Conservation (phyloP, 2,888 invertebrate species). For the Gnatocerus cornutus region DNA sequence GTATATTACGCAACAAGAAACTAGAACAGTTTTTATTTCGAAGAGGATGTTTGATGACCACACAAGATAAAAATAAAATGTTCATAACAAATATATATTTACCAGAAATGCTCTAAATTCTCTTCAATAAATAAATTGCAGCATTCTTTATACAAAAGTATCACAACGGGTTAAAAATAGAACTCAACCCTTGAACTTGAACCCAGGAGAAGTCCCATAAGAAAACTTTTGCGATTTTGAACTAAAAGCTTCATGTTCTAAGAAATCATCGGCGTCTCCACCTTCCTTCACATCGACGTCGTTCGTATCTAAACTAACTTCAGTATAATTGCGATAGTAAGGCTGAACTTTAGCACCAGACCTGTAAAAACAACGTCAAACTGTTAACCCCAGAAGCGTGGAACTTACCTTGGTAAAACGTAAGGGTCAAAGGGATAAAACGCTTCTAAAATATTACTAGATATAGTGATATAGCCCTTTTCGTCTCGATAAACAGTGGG, state of each 20-base stretch:
- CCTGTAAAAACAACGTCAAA: slow-evolving; percentile 35
- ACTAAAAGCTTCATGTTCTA: slow-evolving; percentile 56
- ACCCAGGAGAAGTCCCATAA: slow-evolving; percentile 71
- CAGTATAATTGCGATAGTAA: slow-evolving; percentile 73
- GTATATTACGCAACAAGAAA: too few relatives aligned
- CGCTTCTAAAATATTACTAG: slow-evolving; percentile 70
- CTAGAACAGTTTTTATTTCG: too few relatives aligned
- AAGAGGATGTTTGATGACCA: too few relatives aligned
- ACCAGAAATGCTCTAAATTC: not conserved
- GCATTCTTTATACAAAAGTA: slow-evolving; percentile 4
- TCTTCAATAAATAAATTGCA: slow-evolving; percentile 3
- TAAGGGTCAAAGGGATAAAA: slow-evolving; percentile 97
- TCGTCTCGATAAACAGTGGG: slow-evolving; percentile 75
- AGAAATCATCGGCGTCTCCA: slow-evolving; percentile 64
- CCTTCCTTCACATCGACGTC: slow-evolving; percentile 50
- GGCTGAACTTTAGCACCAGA: slow-evolving; percentile 67
- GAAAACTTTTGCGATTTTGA: slow-evolving; percentile 64
- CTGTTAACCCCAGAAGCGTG: not conserved
- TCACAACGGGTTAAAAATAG: not conserved
- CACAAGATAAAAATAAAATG: too few relatives aligned
- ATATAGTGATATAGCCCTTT: slow-evolving; percentile 65
- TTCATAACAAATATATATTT: too few relatives aligned
- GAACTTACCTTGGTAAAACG: slow-evolving; percentile 77
- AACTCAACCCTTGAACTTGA: slow-evolving; percentile 64
- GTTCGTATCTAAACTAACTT: slow-evolving; percentile 58